Conservation (phyloP, 2,797 vertebrate genomes). For the Nyctalus aviator region DNA sequence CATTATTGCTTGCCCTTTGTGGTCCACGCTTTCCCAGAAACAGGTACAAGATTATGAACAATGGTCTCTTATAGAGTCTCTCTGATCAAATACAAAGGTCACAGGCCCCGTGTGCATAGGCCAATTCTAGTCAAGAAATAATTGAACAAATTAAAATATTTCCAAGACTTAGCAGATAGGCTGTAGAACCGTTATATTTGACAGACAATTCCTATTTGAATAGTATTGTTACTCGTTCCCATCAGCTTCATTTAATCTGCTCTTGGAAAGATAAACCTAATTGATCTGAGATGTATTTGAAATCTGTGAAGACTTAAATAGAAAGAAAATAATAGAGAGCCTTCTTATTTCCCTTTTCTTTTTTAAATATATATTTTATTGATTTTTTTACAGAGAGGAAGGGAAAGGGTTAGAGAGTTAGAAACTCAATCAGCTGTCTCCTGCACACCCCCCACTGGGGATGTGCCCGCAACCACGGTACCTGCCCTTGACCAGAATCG, state of each 20-base stretch:
- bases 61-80: neutral
- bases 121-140: conserved; percentile 37
- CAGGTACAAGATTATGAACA: neutral
- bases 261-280: conserved; percentile 15
- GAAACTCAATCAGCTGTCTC: too few species aligned
- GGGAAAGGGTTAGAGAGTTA: too few species aligned
- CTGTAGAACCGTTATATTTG: neutral
- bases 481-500: too few species aligned
- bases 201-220: neutral
- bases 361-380: too few species aligned
- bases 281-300: conserved; percentile 47
- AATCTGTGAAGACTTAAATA: neutral
- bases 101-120: neutral
- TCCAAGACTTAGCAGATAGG: neutral
- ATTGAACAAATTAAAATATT: neutral
- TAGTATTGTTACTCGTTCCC: neutral
- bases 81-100: neutral
- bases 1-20: neutral
- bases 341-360: neutral
- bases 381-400: too few species aligned
- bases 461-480: too few species aligned
- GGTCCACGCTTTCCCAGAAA: neutral
- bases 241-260: conserved; percentile 12
- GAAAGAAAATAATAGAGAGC: neutral
- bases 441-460: too few species aligned